Conservation (phyloP, 2,888 invertebrate species). For the Sminthurinus aureus region DNA sequence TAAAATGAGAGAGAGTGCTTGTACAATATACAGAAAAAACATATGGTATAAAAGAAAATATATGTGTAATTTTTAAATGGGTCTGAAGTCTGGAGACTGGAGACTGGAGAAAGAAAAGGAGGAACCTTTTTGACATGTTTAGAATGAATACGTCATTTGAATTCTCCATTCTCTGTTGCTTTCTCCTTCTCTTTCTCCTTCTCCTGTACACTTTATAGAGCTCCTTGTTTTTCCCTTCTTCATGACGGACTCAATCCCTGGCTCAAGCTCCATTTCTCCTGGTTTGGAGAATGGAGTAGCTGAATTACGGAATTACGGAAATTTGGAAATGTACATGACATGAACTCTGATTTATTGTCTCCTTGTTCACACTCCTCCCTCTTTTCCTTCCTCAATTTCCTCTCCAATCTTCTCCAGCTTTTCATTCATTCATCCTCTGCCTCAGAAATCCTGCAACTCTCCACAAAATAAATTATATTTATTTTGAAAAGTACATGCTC, state of each 20-base stretch:
- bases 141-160: slow-evolving; percentile 1
- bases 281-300: background rate
- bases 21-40: too few relatives aligned
- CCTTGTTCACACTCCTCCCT: background rate
- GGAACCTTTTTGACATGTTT: slow-evolving; percentile 6
- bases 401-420: background rate
- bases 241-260: background rate
- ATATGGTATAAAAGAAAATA: too few relatives aligned
- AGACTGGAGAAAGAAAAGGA: background rate
- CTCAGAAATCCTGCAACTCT: too few relatives aligned
- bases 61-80: too few relatives aligned
- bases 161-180: background rate
- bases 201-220: background rate
- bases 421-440: background rate
- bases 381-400: background rate
- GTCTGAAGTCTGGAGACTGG: background rate
- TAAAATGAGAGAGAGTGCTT: too few relatives aligned
- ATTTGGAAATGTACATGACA: background rate
- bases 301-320: background rate
- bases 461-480: too few relatives aligned
- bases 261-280: background rate
- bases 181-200: background rate
- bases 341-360: background rate
- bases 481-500: background rate
- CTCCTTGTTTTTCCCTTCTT: slow-evolving; percentile 1